These are phyloP conservation scores for Varanus salvator DNA, from an alignment of 2,113 vertebrate species.

Conservation along the genomic window DNA sequence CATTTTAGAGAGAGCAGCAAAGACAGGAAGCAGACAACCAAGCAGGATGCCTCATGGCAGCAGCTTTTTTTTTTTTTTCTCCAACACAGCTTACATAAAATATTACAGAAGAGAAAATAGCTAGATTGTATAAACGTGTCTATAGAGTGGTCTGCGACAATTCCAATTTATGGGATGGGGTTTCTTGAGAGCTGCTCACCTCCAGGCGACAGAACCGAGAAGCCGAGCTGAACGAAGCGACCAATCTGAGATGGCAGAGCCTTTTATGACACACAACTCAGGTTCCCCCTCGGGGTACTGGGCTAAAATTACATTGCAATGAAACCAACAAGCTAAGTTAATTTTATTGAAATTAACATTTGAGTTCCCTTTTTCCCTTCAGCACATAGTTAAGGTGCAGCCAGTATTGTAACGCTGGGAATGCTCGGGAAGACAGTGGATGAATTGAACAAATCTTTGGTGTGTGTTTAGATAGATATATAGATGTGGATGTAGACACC, in stretches of 20 bases:
- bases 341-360: slow-evolving; percentile 51
- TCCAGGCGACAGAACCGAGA: slow-evolving; percentile 41
- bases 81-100: slow-evolving; percentile 20
- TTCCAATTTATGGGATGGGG: slow-evolving; percentile 44
- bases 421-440: slow-evolving; percentile 19
- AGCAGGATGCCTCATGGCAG: slow-evolving; percentile 1
- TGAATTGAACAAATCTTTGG: slow-evolving; percentile 12
- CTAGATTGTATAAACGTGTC: slow-evolving; percentile 36
- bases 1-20: slow-evolving; percentile 12
- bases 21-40: neutral
- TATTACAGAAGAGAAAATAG: slow-evolving; percentile 39
- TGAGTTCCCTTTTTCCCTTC: slow-evolving; percentile 40
- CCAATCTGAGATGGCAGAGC: slow-evolving; percentile 34
- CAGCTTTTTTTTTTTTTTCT: neutral
- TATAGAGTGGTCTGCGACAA: slow-evolving; percentile 30
- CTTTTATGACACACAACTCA: slow-evolving; percentile 43
- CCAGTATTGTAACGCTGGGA: slow-evolving; percentile 20
- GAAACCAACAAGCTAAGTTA: slow-evolving; percentile 49
- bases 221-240: slow-evolving; percentile 34
- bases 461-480: neutral
- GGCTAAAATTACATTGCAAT: slow-evolving; percentile 50
- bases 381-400: slow-evolving; percentile 43
- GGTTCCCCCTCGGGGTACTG: slow-evolving; percentile 36
- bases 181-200: slow-evolving; percentile 41
- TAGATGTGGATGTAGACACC: neutral